A percentile compares a stretch with the other conserved stretches of the same genome.
phyloP scores from a whole-genome alignment of 1,140 invertebrate species.

The Anastatus disparis region DNA sequence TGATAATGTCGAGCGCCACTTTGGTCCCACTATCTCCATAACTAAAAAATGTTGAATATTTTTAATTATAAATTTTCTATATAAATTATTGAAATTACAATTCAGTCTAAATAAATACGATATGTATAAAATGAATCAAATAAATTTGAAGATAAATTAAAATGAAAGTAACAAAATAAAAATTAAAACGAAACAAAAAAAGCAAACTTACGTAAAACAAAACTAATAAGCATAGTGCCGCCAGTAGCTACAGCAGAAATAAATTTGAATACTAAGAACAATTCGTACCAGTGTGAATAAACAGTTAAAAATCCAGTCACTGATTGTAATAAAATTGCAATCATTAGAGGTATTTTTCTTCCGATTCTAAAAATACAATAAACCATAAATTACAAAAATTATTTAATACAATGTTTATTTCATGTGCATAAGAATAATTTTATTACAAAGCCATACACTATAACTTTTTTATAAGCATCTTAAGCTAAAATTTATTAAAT shows the following conservation, averaged over 20 bases:
- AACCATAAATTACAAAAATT: too few species aligned
- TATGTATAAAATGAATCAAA: not conserved
- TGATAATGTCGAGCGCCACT: constrained; percentile 76
- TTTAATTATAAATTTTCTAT: not conserved
- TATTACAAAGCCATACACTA: too few species aligned
- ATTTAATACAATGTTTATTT: too few species aligned
- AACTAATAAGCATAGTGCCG: constrained; percentile 73
- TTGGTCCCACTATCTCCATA: constrained; percentile 78
- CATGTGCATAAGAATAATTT: too few species aligned
- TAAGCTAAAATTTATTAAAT: too few species aligned
- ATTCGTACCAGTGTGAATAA: constrained; percentile 74
- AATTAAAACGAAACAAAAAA: not conserved
- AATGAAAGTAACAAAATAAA: not conserved
- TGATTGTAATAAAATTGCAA: constrained; percentile 75
- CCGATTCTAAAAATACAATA: constrained; percentile 70
- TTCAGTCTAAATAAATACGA: not conserved
- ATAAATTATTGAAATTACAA: not conserved
- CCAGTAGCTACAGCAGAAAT: constrained; percentile 76
- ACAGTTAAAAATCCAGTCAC: constrained; percentile 72
- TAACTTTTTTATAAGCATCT: too few species aligned
- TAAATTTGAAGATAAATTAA: too few species aligned
- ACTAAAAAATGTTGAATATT: constrained; percentile 54
- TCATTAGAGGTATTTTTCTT: constrained; percentile 73
- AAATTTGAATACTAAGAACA: constrained; percentile 78
- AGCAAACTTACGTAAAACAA: constrained; percentile 70